phyloP scores from a whole-genome alignment of 1,140 invertebrate genomes.

The Drosophila nannoptera region DNA sequence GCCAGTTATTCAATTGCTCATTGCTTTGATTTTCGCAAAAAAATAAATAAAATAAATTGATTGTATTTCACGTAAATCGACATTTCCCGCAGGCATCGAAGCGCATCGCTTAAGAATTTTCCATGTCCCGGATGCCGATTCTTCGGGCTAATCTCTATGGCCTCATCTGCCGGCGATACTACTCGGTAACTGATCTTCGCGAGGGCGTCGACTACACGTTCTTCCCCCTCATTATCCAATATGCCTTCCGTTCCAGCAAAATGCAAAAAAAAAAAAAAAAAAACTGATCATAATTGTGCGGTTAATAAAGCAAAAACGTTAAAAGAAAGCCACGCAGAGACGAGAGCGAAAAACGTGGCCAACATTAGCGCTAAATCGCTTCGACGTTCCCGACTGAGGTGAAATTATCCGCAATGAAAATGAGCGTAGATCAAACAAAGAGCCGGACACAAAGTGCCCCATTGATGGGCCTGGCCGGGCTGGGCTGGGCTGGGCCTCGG shows the following conservation, averaged over 20 bases:
- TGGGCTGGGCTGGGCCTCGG: slow-evolving; percentile 7
- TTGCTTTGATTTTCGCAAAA: background rate
- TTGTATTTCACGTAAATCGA: too few species aligned
- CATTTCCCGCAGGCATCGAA: background rate
- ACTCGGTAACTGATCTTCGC: too few species aligned
- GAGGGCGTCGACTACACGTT: background rate
- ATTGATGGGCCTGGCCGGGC: slow-evolving; percentile 10
- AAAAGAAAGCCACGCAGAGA: slow-evolving; percentile 56
- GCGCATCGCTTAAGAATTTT: too few species aligned
- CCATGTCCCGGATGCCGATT: too few species aligned
- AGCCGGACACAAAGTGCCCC: slow-evolving; percentile 48
- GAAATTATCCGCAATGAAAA: slow-evolving; percentile 62
- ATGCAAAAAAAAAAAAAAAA: slow-evolving; percentile 4
- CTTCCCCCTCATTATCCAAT: too few species aligned
- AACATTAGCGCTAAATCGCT: slow-evolving; percentile 72
- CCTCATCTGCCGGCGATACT: too few species aligned
- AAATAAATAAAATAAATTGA: background rate
- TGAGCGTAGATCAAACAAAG: slow-evolving; percentile 31
- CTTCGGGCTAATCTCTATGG: too few species aligned
- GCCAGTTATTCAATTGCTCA: too few species aligned
- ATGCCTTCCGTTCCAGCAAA: background rate
- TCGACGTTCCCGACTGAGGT: slow-evolving; percentile 56
- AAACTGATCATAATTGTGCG: slow-evolving; percentile 47
- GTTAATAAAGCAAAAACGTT: slow-evolving; percentile 64
- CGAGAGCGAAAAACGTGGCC: slow-evolving; percentile 46